These are phyloP conservation scores for Vicugna pacos DNA, from an alignment of 2,113 vertebrate species.

Conservation along the genomic window DNA sequence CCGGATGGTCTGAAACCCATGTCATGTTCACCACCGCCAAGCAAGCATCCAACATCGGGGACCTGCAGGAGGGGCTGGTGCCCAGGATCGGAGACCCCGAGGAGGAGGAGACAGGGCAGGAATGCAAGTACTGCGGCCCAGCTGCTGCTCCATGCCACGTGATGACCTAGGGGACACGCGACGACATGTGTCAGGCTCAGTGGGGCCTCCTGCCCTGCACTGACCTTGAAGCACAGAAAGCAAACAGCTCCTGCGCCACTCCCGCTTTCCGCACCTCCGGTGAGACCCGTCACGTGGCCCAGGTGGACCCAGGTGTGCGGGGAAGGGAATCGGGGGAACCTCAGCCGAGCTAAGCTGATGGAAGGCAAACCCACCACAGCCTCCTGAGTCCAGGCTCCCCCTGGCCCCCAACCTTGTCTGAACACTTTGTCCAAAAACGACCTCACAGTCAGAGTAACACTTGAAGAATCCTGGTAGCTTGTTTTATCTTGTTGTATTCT, in stretches of 20 bases:
- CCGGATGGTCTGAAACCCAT: not conserved
- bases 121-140: rapidly evolving
- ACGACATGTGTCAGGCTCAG: rapidly evolving
- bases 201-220: not conserved
- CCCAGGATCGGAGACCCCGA: rapidly evolving
- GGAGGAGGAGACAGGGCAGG: not conserved
- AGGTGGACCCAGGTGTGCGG: rapidly evolving
- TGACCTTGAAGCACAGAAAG: not conserved
- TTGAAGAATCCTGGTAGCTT: not conserved
- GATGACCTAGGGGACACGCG: not conserved
- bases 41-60: rapidly evolving
- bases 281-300: not conserved
- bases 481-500: not conserved
- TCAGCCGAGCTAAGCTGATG: not conserved
- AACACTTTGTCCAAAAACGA: not conserved
- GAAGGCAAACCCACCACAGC: rapidly evolving
- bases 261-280: not conserved
- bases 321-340: not conserved
- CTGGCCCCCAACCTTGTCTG: not conserved
- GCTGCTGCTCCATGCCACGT: not conserved
- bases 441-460: no score
- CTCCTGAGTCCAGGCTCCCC: not conserved
- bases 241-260: not conserved
- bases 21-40: not conserved
- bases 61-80: not conserved